phyloP scores from a whole-genome alignment of 1,140 invertebrate species.

The Theocolax elegans region DNA sequence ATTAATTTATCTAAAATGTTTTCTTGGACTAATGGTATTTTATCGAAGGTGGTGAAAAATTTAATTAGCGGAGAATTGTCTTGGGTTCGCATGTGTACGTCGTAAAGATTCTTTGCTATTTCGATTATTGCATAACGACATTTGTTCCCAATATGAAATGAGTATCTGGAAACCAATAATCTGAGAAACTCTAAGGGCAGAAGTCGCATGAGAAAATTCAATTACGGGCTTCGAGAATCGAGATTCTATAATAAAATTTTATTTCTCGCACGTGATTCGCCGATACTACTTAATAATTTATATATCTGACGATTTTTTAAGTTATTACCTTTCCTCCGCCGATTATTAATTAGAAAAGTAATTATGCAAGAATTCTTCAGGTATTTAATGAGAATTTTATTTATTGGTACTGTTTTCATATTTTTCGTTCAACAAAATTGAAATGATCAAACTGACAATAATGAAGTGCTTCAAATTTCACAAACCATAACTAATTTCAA shows the following conservation, averaged over 20 bases:
- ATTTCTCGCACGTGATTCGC: slow-evolving; percentile 28
- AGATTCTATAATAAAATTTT: slow-evolving; percentile 34
- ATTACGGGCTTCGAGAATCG: slow-evolving; percentile 16
- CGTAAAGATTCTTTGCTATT: slow-evolving; percentile 12
- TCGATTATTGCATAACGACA: background rate
- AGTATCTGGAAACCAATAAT: slow-evolving; percentile 32
- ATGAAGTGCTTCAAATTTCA: too few relatives aligned
- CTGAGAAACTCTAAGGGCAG: background rate
- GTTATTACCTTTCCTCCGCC: background rate
- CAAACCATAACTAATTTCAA: too few relatives aligned
- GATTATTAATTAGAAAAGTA: background rate
- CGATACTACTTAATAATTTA: background rate
- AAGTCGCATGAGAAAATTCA: slow-evolving; percentile 33
- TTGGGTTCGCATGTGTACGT: too few relatives aligned
- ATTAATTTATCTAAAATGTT: too few relatives aligned
- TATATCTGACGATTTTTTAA: background rate
- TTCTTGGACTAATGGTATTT: too few relatives aligned
- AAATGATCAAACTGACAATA: too few relatives aligned
- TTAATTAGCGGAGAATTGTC: too few relatives aligned
- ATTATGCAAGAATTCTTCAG: too few relatives aligned
- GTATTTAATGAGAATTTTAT: background rate
- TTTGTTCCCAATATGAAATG: slow-evolving; percentile 23
- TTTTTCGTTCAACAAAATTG: too few relatives aligned
- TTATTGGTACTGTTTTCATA: background rate
- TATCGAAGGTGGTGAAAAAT: too few relatives aligned